Percentiles rank a stretch among this genome's conserved stretches.
phyloP scores from a whole-genome alignment of 2,888 invertebrate species.

The Dynastes grantii region DNA sequence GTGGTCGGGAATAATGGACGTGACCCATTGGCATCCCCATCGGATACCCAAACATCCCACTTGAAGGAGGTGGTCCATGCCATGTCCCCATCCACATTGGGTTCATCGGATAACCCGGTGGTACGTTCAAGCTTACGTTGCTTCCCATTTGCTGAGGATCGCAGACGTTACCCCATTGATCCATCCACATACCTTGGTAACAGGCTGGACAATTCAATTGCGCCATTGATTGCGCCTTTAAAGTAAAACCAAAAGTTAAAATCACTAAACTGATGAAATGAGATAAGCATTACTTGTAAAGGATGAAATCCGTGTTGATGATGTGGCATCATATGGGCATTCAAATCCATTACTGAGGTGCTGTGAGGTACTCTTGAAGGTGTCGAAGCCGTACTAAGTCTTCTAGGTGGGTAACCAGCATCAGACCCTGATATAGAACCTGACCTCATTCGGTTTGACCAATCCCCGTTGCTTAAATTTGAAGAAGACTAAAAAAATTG shows the following conservation, averaged over 20 bases:
- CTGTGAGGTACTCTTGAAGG: slow-evolving; percentile 66
- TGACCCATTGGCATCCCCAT: slow-evolving; percentile 63
- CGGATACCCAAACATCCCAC: slow-evolving; percentile 65
- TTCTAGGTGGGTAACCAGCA: slow-evolving; percentile 60
- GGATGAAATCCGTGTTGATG: slow-evolving; percentile 68
- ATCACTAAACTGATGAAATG: neutral
- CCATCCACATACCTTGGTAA: slow-evolving; percentile 68
- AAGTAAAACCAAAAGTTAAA: slow-evolving; percentile 45
- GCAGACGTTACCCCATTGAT: slow-evolving; percentile 66
- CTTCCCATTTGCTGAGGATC: slow-evolving; percentile 70
- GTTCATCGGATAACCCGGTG: slow-evolving; percentile 65
- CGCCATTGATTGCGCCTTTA: slow-evolving; percentile 82
- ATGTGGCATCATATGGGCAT: slow-evolving; percentile 61
- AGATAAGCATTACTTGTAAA: slow-evolving; percentile 69
- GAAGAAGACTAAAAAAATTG: slow-evolving; percentile 28
- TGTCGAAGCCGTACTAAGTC: slow-evolving; percentile 66
- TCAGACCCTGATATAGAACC: slow-evolving; percentile 66
- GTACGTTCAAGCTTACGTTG: slow-evolving; percentile 74
- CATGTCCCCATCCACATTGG: slow-evolving; percentile 72
- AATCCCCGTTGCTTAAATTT: slow-evolving; percentile 50
- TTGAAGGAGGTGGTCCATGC: slow-evolving; percentile 68
- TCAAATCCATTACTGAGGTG: slow-evolving; percentile 74
- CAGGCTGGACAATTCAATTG: slow-evolving; percentile 78
- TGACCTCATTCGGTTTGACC: slow-evolving; percentile 64
- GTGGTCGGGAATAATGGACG: slow-evolving; percentile 77